Evolutionary conservation across 2,888 invertebrate species (phyloP).

Genomic region (Keiferia lycopersicella): DNA sequence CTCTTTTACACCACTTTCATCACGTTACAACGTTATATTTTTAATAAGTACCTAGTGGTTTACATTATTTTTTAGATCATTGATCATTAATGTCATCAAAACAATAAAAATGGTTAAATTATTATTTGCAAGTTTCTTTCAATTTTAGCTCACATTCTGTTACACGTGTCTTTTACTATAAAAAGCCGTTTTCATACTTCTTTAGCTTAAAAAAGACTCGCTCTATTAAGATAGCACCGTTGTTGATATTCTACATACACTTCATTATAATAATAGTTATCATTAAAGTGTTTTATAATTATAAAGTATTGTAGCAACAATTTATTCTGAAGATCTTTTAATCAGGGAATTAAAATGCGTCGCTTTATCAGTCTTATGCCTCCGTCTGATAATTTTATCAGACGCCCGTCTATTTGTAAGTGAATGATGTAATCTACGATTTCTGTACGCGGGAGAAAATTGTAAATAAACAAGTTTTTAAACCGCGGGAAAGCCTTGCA

Average conservation of each 20-base stretch:
- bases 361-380: slow-evolving; percentile 5
- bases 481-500: too few species aligned
- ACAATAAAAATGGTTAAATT: too few species aligned
- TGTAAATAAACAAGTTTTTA: slow-evolving; percentile 1
- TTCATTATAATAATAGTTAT: slow-evolving; percentile 9
- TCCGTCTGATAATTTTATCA: background rate
- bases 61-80: too few species aligned
- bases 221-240: slow-evolving; percentile 6
- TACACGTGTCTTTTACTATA: background rate
- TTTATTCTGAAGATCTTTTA: background rate
- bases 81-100: too few species aligned
- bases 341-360: background rate
- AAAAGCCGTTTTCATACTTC: background rate
- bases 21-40: too few species aligned
- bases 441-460: background rate
- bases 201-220: background rate
- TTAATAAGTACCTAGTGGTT: too few species aligned
- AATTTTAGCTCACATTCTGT: background rate
- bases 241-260: slow-evolving; percentile 7
- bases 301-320: slow-evolving; percentile 9
- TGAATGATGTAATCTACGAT: slow-evolving; percentile 9
- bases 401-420: background rate
- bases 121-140: too few species aligned
- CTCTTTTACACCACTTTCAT: too few species aligned
- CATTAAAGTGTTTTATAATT: background rate